Evolutionary conservation across 35 echinoderm and acorn worm genomes (phyloP), one percentile per base, ranked within the genome.

Genomic region (Eucidaris tribuloides): DNA sequence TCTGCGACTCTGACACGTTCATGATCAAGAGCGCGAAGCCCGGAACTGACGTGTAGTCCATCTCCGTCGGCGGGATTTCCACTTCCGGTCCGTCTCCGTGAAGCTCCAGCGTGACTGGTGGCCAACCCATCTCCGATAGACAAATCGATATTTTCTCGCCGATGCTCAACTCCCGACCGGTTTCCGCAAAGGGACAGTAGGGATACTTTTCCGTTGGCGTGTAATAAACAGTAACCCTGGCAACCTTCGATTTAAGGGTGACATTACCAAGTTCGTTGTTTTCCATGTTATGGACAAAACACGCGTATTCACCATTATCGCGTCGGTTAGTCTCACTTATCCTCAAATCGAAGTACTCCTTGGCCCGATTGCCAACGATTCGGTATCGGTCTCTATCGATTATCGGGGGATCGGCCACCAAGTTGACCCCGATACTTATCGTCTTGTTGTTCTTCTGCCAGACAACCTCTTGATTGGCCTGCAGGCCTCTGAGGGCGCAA

Each of bases 371-470:
- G 24, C 74, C 71, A 14, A 79, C 39, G n/a, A 88, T 42, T 20
- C 57, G 43, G 23, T 88, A 88, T 40, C 85, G 39, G 6, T 59
- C 32, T 0, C 25, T 24, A 30, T 88, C 85, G 24, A 88, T 48
- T 11, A 62, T 39, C 34, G 71, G 66, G 1, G 30, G 36, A 20
- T 81, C 77, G 9, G 58, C 85, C 30, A 85, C 35, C 24, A 88
- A 40, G 7, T 81, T 59, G 9, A 37, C 38, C 0, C 54, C 71
- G 3, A 46, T 46, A 60, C 55, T 66, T 40, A 81, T 65, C 6
- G 35, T 58, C 0, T 48, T 36, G 28, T 88, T 70, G 62, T 88
- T 88, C 77, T 88, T 88, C 24, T 48, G 39, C 85, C 85, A 88
- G 25, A 79, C 77, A 7, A 88, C 77, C 18, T 62, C 59, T 14